phyloP scores from a whole-genome alignment of 2,888 invertebrate species.

The Sarcophaga rosellei region DNA sequence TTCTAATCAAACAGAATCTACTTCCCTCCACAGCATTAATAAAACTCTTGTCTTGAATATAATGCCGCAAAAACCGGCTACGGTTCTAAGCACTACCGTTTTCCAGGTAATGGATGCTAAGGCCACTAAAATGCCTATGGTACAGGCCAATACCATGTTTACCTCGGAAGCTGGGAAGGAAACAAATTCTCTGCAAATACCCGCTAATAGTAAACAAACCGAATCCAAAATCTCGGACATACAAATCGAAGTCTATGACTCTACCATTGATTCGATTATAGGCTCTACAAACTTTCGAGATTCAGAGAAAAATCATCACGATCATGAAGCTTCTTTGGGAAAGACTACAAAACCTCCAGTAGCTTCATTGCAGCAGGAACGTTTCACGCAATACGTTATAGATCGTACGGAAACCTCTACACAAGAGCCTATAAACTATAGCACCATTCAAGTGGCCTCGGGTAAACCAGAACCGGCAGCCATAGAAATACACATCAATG shows the following conservation, averaged over 20 bases:
- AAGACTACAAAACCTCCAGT: constrained; percentile 72
- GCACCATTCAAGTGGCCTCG: constrained; percentile 56
- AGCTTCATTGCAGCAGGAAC: constrained; percentile 72
- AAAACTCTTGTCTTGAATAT: background rate
- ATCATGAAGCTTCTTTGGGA: constrained; percentile 45
- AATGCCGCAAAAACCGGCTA: background rate
- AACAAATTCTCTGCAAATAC: background rate
- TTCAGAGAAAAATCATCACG: constrained; percentile 69
- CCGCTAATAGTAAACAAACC: constrained; percentile 49
- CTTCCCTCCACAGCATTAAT: too few relatives aligned
- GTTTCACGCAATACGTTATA: constrained; percentile 79
- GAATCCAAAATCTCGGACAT: constrained; percentile 80
- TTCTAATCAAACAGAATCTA: too few relatives aligned
- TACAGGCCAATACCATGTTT: constrained; percentile 64
- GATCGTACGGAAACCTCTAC: constrained; percentile 78
- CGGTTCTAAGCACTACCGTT: constrained; percentile 75
- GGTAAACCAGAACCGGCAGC: constrained; percentile 79
- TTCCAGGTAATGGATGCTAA: constrained; percentile 74
- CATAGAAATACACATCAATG: constrained; percentile 80
- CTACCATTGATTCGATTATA: constrained; percentile 79
- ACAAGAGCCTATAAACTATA: constrained; percentile 72
- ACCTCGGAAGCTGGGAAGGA: constrained; percentile 46
- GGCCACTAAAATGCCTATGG: constrained; percentile 71
- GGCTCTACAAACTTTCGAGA: constrained; percentile 79
- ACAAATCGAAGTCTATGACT: constrained; percentile 79